Percentiles rank a stretch among this genome's conserved stretches.
phyloP scores from a whole-genome alignment of 2,797 vertebrate species.

The Rhynchonycteris naso region DNA sequence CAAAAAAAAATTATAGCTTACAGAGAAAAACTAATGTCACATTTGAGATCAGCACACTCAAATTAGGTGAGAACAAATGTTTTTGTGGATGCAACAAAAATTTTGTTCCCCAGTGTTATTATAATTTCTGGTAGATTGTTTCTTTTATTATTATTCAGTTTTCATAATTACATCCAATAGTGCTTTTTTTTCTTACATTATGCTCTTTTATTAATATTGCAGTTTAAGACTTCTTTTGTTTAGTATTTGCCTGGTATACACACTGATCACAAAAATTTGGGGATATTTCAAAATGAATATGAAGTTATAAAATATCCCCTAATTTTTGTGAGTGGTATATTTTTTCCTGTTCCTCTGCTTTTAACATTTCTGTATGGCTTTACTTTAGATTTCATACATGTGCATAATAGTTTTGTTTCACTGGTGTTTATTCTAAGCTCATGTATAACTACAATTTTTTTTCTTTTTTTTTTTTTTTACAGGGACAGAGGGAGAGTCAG shows the following conservation, averaged over 20 bases:
- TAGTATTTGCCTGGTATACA: neutral
- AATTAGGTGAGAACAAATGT: no score
- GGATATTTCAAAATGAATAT: no score
- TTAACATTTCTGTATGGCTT: neutral
- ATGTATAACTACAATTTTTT: neutral
- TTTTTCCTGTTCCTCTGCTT: neutral
- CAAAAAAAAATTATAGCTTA: no score
- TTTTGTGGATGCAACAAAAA: no score
- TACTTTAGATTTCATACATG: constrained; percentile 19
- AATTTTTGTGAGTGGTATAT: no score
- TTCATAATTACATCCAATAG: neutral
- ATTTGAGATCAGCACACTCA: no score
- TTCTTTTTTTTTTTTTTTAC: no score
- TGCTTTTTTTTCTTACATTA: neutral
- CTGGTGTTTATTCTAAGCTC: constrained; percentile 12
- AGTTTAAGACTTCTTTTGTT: neutral
- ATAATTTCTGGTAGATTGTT: neutral
- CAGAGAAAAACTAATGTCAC: no score
- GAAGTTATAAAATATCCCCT: no score
- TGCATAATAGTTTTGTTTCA: neutral
- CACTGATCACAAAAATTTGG: no score
- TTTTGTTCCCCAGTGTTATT: no score
- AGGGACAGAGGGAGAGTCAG: no score
- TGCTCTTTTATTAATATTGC: neutral
- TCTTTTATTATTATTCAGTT: neutral